A percentile compares a stretch with the other conserved stretches of the same genome.
These are phyloP conservation scores for Otis tarda DNA, from an alignment of 2,113 vertebrate species.

Conservation along the genomic window DNA sequence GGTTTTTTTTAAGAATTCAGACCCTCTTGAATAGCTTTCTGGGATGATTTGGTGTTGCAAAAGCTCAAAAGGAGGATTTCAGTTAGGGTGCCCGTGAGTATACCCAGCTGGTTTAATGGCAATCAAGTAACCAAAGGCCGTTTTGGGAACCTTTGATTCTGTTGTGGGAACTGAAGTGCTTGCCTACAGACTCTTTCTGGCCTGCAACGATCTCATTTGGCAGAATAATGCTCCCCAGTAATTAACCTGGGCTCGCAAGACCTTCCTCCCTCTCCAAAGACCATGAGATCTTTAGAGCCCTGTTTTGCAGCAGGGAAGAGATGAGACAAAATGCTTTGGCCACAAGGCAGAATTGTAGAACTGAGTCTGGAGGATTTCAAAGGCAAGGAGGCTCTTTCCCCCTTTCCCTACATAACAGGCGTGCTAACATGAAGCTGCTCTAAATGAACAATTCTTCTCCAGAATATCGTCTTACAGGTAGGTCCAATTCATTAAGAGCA, in stretches of 20 bases:
- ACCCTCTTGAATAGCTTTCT: background rate
- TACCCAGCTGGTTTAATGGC: background rate
- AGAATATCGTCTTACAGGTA: background rate
- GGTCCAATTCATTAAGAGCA: background rate
- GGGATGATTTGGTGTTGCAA: background rate
- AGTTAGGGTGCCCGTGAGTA: background rate
- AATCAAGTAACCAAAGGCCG: background rate
- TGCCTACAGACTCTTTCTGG: background rate
- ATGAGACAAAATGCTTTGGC: background rate
- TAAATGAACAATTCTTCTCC: background rate
- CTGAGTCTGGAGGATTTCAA: background rate
- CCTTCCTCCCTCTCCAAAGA: background rate
- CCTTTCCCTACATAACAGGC: background rate
- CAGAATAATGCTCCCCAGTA: background rate
- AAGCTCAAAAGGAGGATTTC: background rate
- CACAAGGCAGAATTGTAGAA: background rate
- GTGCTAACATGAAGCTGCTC: background rate
- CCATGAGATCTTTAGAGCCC: background rate
- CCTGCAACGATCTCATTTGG: background rate
- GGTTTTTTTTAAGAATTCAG: background rate
- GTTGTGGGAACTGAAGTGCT: background rate
- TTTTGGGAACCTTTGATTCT: background rate
- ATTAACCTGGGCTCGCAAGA: background rate
- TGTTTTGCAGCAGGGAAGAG: background rate
- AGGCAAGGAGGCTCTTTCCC: background rate